Conservation (phyloP, 2,797 vertebrate species). For the Acanthopagrus latus region DNA sequence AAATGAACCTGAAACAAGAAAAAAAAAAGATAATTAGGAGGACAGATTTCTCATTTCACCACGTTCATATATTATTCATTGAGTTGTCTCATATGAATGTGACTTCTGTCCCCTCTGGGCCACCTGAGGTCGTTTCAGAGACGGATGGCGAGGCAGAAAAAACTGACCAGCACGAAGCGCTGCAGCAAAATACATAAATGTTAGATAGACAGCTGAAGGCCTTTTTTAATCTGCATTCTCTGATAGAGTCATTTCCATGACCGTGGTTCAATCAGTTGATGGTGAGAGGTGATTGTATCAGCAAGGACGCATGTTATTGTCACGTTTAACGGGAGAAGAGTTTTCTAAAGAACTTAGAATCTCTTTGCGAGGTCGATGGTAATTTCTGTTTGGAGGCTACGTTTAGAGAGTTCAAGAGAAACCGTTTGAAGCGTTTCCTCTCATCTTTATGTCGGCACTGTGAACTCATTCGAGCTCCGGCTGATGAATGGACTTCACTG, state of each 20-base stretch:
- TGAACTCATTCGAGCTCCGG: background rate
- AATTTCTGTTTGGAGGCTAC: background rate
- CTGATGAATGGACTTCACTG: slow-evolving; percentile 24
- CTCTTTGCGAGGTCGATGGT: no score
- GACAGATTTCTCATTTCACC: slow-evolving; percentile 43
- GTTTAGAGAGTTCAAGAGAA: background rate
- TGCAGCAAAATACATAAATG: background rate
- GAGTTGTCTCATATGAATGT: slow-evolving; percentile 26
- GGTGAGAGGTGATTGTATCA: background rate
- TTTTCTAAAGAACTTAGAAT: no score
- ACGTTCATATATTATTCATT: slow-evolving; percentile 49
- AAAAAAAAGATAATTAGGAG: slow-evolving; percentile 23
- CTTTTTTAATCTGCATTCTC: background rate
- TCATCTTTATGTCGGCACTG: background rate
- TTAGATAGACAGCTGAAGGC: no score
- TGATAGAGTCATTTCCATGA: no score
- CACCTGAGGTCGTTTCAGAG: slow-evolving; percentile 5
- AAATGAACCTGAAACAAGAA: slow-evolving; percentile 6
- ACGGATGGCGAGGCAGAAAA: background rate
- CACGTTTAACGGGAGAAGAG: background rate
- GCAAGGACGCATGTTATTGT: background rate
- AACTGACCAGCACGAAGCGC: background rate
- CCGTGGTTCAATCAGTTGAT: no score
- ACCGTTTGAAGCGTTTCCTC: background rate
- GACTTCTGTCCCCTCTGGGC: slow-evolving; percentile 1